These are phyloP conservation scores for Pimpla rufipes DNA, from an alignment of 2,888 invertebrate genomes.

Conservation along the genomic window DNA sequence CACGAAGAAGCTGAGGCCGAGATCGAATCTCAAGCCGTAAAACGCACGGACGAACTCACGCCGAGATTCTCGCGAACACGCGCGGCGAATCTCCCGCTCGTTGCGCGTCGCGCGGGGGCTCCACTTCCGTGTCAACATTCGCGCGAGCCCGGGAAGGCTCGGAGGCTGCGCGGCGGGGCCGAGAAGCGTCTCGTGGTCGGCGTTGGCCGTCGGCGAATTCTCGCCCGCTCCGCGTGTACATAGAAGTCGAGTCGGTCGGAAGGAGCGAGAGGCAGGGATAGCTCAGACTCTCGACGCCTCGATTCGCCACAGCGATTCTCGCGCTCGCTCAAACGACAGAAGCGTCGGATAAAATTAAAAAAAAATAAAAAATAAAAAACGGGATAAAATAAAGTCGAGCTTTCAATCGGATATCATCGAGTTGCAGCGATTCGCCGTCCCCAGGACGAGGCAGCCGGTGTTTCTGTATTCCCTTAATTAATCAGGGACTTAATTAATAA, in stretches of 20 bases:
- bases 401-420: too few species aligned
- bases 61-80: too few species aligned
- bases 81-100: not conserved
- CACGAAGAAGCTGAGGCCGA: constrained; percentile 2
- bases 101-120: constrained; percentile 4
- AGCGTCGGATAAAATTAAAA: too few species aligned
- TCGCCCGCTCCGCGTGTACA: constrained; percentile 38
- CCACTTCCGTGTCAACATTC: constrained; percentile 50
- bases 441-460: constrained; percentile 13
- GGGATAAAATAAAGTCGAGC: too few species aligned
- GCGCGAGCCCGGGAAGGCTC: constrained; percentile 1
- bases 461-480: too few species aligned
- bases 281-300: too few species aligned
- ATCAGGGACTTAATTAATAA: too few species aligned
- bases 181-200: constrained; percentile 25
- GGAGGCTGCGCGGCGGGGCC: constrained; percentile 4
- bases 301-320: too few species aligned
- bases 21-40: too few species aligned
- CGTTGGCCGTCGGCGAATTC: constrained; percentile 13
- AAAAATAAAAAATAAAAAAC: too few species aligned
- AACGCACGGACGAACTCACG: too few species aligned
- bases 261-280: not conserved
- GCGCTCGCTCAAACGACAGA: too few species aligned
- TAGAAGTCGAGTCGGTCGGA: constrained; percentile 21
- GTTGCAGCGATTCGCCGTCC: constrained; percentile 46